Base-by-base conservation (phyloP, 2,797 vertebrate species). In the Ceryle rudis region DNA sequence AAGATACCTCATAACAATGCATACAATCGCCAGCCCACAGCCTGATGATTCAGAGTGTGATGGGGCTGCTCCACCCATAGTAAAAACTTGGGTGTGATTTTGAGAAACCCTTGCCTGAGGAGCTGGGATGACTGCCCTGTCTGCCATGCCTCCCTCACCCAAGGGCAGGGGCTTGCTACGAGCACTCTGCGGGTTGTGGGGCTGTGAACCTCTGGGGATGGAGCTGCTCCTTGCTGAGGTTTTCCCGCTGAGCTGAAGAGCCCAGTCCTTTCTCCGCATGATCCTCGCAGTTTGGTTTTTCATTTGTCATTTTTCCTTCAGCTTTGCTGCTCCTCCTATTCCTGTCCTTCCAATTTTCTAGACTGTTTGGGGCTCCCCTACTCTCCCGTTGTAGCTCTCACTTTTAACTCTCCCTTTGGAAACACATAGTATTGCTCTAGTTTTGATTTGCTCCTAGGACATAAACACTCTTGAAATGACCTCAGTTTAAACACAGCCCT, bases 21-120 rank as follows among this genome's bases (percentile, higher is more conserved):
- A 3, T 3, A 60, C 71, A 80, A 64, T 33, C 78, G 47, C 62
- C 86, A 72, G 92, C 73, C 87, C 79, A 31, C 1, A 0, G 71
- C 64, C 79, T 3, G 47, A 80, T 96, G 94, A 96, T 87, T 97
- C 96, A 96, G 51, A 82, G 14, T 0, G 4, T 0, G 9, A 89
- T 87, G 79, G 74, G 83, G 39, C 67, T 89, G 21, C 96, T 95
- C 96, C 96, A 95, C 93, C 96, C 95, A 67, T 7, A 44, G 35
- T 18, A 21, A 95, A 89, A 95, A 69, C 74, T 33, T 28, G 78
- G 33, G 67, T 41, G 70, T 93, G 17, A 66, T 80, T 81, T 87
- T 46, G 81, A 85, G 77, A 71, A 86, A 39, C 31, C 31, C 44
- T 81, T 44, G 33, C 79, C 69, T 33, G 49, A 70, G 80, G 46